A percentile compares a stretch with the other conserved stretches of the same genome.
These are phyloP conservation scores for Mythimna ferrago DNA, from an alignment of 2,888 invertebrate genomes.

Conservation along the genomic window DNA sequence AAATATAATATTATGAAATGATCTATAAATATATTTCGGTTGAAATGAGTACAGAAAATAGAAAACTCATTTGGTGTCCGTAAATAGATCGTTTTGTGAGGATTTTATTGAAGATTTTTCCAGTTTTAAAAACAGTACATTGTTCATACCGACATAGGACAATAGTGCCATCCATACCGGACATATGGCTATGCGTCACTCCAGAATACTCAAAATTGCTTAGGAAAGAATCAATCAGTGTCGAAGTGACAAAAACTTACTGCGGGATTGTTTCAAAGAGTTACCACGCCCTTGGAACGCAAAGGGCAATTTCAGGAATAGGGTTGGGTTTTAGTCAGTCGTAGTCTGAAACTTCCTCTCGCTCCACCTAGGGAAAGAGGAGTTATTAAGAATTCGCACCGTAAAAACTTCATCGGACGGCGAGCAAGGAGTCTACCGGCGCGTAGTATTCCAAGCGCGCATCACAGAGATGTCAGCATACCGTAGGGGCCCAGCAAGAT, in stretches of 20 bases:
- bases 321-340: too few species aligned
- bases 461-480: too few species aligned
- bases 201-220: background rate
- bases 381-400: too few species aligned
- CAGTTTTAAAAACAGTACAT: background rate
- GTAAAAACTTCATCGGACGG: background rate
- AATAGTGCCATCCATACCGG: background rate
- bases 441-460: too few species aligned
- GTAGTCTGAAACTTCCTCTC: too few species aligned
- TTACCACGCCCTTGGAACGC: too few species aligned
- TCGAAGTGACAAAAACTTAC: too few species aligned
- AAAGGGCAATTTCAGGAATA: too few species aligned
- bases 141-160: background rate
- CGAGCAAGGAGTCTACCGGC: too few species aligned
- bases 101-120: constrained; percentile 1
- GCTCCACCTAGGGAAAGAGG: too few species aligned
- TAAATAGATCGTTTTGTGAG: constrained; percentile 10
- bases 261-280: too few species aligned
- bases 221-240: background rate
- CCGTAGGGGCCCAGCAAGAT: too few species aligned
- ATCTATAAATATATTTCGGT: constrained; percentile 3
- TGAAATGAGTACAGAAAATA: background rate
- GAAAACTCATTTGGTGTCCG: background rate
- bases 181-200: background rate
- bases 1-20: background rate